Evolutionary conservation across 2,113 vertebrate species (phyloP).

Genomic region (Colossoma macropomum): DNA sequence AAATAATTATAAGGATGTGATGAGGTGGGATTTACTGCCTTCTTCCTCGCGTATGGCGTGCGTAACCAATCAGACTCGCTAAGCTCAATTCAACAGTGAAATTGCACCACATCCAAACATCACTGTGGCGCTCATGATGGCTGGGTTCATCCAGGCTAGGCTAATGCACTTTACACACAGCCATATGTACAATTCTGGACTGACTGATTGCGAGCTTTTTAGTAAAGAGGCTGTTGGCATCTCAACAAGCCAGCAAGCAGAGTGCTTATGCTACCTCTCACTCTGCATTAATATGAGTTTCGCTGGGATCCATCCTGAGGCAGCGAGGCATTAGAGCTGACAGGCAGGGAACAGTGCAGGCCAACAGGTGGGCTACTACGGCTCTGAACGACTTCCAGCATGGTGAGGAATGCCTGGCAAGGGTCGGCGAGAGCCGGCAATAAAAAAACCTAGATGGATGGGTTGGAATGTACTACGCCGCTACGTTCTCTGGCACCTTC

Average conservation of each 20-base stretch:
- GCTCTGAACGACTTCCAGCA: constrained; percentile 55
- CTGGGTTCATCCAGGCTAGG: not conserved
- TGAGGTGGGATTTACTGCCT: not conserved
- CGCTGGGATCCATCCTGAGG: constrained; percentile 25
- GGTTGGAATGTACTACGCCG: constrained; percentile 48
- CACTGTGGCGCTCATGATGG: not conserved
- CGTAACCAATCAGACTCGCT: not conserved
- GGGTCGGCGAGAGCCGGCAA: constrained; percentile 52
- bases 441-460: constrained; percentile 53
- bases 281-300: constrained; percentile 19
- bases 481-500: constrained; percentile 45
- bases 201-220: not conserved
- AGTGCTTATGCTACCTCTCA: constrained; percentile 4
- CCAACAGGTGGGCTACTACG: constrained; percentile 58
- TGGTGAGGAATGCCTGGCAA: constrained; percentile 42
- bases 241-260: not conserved
- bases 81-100: not conserved
- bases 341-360: constrained; percentile 37
- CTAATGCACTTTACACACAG: not conserved
- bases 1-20: constrained; percentile 1
- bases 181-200: not conserved
- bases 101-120: constrained; percentile 6
- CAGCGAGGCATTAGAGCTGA: constrained; percentile 23
- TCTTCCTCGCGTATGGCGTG: not conserved
- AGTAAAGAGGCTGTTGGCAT: not conserved